Evolutionary conservation across 2,797 vertebrate species (phyloP).

Genomic region (Coranthus polyacanthus): DNA sequence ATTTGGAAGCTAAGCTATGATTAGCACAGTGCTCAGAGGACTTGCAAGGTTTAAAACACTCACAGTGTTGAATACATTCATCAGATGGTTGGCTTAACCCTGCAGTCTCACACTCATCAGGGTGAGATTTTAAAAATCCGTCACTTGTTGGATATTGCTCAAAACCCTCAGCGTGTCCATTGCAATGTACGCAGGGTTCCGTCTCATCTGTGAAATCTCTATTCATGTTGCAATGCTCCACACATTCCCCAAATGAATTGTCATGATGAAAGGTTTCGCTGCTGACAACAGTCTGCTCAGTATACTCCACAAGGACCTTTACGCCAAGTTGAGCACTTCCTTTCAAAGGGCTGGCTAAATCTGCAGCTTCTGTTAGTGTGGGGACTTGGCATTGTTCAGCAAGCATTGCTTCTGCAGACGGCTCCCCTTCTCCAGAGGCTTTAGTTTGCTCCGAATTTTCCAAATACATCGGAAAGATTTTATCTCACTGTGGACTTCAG

Average conservation of each 20-base stretch:
- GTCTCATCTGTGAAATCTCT: conserved; percentile 38
- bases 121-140: conserved; percentile 58
- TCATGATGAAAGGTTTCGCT: conserved; percentile 17
- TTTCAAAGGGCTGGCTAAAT: conserved; percentile 54
- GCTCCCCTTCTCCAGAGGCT: conserved; percentile 49
- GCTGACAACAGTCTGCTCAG: conserved; percentile 50
- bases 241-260: conserved; percentile 6
- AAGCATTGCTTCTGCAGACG: conserved; percentile 68
- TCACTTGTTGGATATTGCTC: conserved; percentile 60
- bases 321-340: conserved; percentile 55
- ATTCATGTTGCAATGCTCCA: conserved; percentile 37
- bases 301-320: conserved; percentile 65
- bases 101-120: conserved; percentile 47
- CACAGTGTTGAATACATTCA: conserved; percentile 69
- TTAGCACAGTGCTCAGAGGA: conserved; percentile 73
- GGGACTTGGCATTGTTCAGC: conserved; percentile 74
- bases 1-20: conserved; percentile 69
- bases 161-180: conserved; percentile 52
- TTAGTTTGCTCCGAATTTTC: conserved; percentile 69
- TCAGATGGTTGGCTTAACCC: conserved; percentile 70
- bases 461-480: conserved; percentile 69
- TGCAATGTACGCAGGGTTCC: conserved; percentile 50
- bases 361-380: conserved; percentile 60
- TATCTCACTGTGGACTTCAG: conserved; percentile 31
- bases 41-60: conserved; percentile 70